Base-by-base conservation (phyloP, 2,113 vertebrate species). In the Ovis aries region DNA sequence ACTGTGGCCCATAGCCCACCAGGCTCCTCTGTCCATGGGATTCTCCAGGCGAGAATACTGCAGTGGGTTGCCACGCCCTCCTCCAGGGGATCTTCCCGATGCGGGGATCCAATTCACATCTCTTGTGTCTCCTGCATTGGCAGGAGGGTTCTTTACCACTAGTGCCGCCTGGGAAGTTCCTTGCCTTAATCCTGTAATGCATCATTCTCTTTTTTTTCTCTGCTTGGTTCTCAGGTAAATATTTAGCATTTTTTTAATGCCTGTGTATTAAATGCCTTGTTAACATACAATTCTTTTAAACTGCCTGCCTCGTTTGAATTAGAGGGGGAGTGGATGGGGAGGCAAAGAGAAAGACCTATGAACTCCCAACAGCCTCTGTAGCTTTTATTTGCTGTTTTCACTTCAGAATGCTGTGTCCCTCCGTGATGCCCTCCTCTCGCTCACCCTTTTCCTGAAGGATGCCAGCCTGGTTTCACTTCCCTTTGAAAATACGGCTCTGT, bases 401-500 rank as follows among this genome's bases (percentile, higher is more conserved):
- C 27, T 43, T 52, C 23, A 15, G 53, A 67, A 57, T 19, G 40
- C 74, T 15, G 27, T 55, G 92, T 92, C 71, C 53, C 90, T 40
- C 8, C 0, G 15, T 45, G 45, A 67, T 55, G 40, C 53, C 87
- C 64, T 77, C 77, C 48, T 94, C 88, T 88, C 95, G 52, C 95
- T 96, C 97, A 97, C 86, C 52, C 62, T 64, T 96, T n/a, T 92
- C 97, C 87, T 91, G 60, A 80, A 96, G 95, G 94, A 33, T 2
- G 48, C 53, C 91, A 82, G 40, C 8, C 64, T 85, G 36, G 7
- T 98, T 97, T 98, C 90, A 88, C 50, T 94, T 85, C 94, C 96
- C 93, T 97, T 81, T 92, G 81, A 53, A 98, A 98, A 92, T 90
- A 96, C 1, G 48, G 48, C 78, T 93, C 43, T 97, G 77, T 97